These are phyloP conservation scores for Ephestia elutella DNA, from an alignment of 1,140 invertebrate species.

Conservation along the genomic window DNA sequence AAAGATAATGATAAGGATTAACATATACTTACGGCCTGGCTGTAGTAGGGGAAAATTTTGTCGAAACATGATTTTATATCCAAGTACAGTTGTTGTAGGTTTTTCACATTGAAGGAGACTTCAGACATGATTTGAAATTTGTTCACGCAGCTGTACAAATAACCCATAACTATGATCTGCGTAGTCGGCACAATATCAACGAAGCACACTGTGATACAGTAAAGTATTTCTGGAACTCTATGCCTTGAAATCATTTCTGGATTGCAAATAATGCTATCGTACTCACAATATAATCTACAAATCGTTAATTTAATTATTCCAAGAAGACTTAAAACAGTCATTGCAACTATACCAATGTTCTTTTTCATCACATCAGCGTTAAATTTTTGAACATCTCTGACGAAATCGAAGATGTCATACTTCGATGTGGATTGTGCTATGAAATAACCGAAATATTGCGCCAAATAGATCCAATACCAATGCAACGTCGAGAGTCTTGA, in stretches of 20 bases:
- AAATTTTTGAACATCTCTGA: neutral
- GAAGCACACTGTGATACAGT: neutral
- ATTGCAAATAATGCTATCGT: neutral
- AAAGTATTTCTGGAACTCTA: neutral
- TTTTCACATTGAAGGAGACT: neutral
- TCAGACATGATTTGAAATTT: neutral
- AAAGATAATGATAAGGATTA: neutral
- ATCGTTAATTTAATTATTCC: neutral
- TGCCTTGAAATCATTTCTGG: neutral
- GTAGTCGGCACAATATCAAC: neutral
- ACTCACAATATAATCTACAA: neutral
- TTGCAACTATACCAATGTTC: neutral
- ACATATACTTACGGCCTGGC: neutral
- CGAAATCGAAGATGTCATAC: neutral
- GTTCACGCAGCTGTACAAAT: neutral
- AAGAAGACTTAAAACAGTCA: neutral
- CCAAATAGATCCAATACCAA: neutral
- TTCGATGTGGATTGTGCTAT: neutral
- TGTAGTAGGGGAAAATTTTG: neutral
- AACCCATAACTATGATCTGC: neutral
- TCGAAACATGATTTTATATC: neutral
- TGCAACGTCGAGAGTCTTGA: neutral
- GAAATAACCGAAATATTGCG: neutral
- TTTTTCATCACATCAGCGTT: neutral
- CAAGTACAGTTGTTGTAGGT: neutral